Conservation (phyloP, 2,888 invertebrate genomes). For the Chymomyza caudatula region DNA sequence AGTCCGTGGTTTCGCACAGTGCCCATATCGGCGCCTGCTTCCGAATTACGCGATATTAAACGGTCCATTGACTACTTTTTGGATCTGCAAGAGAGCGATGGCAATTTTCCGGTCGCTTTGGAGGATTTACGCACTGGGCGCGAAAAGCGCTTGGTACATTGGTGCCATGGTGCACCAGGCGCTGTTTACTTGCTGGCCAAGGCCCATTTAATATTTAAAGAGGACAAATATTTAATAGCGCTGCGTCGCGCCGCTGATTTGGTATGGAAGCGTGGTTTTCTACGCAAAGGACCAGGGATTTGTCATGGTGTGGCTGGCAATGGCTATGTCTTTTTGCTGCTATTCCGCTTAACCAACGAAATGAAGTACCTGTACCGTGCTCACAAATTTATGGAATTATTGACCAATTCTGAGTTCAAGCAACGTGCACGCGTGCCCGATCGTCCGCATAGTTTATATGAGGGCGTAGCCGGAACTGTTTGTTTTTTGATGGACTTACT, state of each 20-base stretch:
- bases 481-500: slow-evolving; percentile 89
- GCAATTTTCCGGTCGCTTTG: slow-evolving; percentile 87
- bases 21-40: slow-evolving; percentile 62
- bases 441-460: slow-evolving; percentile 88
- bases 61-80: slow-evolving; percentile 82
- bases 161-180: slow-evolving; percentile 95
- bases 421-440: slow-evolving; percentile 87
- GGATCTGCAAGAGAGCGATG: slow-evolving; percentile 82
- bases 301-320: slow-evolving; percentile 93
- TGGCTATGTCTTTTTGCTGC: slow-evolving; percentile 87
- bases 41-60: slow-evolving; percentile 80
- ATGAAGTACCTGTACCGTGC: slow-evolving; percentile 86
- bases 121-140: slow-evolving; percentile 81
- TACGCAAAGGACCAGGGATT: slow-evolving; percentile 92
- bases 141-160: slow-evolving; percentile 87
- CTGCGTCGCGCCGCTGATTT: slow-evolving; percentile 85
- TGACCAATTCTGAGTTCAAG: slow-evolving; percentile 83
- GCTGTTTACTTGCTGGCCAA: slow-evolving; percentile 88
- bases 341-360: slow-evolving; percentile 87
- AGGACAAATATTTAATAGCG: slow-evolving; percentile 84
- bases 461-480: slow-evolving; percentile 91
- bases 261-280: slow-evolving; percentile 89
- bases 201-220: slow-evolving; percentile 86
- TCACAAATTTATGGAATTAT: slow-evolving; percentile 86
- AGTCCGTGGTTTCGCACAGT: slow-evolving; percentile 78